These are phyloP conservation scores for Heptranchias perlo DNA, from an alignment of 2,113 vertebrate genomes.

Conservation along the genomic window DNA sequence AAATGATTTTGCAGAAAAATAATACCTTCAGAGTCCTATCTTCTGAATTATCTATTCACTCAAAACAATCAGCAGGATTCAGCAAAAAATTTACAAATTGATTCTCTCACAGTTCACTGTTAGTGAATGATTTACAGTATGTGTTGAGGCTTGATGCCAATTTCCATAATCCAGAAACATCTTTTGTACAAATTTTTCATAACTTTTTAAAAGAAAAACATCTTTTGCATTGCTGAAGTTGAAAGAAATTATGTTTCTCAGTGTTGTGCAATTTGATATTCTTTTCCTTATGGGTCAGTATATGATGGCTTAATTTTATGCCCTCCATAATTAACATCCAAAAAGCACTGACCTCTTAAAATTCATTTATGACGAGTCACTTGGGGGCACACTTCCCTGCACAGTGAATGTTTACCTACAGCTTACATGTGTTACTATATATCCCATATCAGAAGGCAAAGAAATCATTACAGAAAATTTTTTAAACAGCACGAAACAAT, in stretches of 20 bases:
- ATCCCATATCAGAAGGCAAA: background rate
- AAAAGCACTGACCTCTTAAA: background rate
- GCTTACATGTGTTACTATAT: background rate
- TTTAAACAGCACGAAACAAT: background rate
- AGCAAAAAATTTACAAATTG: background rate
- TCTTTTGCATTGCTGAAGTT: background rate
- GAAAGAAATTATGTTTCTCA: background rate
- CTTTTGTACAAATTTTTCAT: background rate
- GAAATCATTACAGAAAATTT: background rate
- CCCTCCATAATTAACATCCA: background rate
- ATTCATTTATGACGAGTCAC: background rate
- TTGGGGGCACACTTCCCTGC: background rate
- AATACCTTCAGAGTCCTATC: constrained; percentile 26
- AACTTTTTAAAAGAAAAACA: background rate
- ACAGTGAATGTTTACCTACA: background rate
- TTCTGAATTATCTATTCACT: constrained; percentile 27
- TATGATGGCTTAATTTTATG: background rate
- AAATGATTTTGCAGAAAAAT: constrained; percentile 26
- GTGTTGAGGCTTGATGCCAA: background rate
- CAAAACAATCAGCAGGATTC: constrained; percentile 7
- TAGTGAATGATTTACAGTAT: constrained; percentile 20
- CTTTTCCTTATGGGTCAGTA: background rate
- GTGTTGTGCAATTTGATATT: background rate
- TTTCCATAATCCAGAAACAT: background rate
- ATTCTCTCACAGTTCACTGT: constrained; percentile 3